Conservation (phyloP, 2,113 vertebrate species). For the Chloropsis cyanopogon region DNA sequence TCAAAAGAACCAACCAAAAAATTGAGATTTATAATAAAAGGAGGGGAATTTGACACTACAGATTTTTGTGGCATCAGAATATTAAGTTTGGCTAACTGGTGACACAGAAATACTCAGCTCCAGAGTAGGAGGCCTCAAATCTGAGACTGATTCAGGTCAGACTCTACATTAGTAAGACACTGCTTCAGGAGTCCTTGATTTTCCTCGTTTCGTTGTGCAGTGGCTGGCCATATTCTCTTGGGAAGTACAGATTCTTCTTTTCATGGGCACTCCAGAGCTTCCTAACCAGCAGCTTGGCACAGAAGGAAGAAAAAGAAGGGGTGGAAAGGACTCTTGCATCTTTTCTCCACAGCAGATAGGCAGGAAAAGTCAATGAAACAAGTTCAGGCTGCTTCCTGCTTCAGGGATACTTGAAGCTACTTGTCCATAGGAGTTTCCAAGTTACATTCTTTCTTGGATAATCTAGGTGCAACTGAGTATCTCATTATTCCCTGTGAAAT, state of each 20-base stretch:
- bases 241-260: background rate
- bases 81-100: background rate
- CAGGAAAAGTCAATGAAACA: background rate
- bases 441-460: background rate
- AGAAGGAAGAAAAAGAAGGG: background rate
- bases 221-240: background rate
- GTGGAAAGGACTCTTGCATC: background rate
- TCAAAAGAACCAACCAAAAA: background rate
- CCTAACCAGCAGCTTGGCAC: background rate
- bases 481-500: background rate
- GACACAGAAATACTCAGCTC: background rate
- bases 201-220: background rate
- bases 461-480: background rate
- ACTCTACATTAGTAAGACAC: background rate
- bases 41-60: background rate
- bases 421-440: background rate
- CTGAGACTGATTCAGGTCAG: rapidly evolving
- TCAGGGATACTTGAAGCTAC: background rate
- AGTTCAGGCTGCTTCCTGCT: background rate
- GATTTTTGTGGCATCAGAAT: background rate
- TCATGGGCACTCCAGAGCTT: background rate
- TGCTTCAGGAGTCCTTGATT: background rate
- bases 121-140: background rate
- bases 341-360: background rate
- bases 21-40: background rate